These are phyloP conservation scores for Symphodus melops DNA, from an alignment of 2,113 vertebrate genomes.

Conservation along the genomic window DNA sequence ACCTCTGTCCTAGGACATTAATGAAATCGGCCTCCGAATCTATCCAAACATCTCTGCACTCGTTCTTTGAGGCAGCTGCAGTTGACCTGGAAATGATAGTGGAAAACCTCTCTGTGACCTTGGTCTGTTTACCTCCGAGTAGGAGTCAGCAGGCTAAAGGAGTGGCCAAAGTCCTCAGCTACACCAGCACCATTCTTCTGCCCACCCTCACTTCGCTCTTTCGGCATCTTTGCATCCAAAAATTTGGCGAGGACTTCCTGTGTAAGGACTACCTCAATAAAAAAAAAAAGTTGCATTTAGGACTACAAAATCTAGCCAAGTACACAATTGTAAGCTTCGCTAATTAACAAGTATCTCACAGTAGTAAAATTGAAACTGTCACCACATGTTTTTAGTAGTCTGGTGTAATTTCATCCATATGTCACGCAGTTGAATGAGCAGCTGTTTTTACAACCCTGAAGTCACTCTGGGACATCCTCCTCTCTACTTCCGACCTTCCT, in stretches of 20 bases:
- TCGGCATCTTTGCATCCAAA: slow-evolving; percentile 89
- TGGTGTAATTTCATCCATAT: neutral
- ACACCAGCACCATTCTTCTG: slow-evolving; percentile 88
- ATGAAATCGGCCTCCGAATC: slow-evolving; percentile 88
- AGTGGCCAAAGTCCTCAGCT: slow-evolving; percentile 88
- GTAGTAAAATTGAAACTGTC: neutral
- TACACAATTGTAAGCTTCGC: neutral
- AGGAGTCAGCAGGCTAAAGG: slow-evolving; percentile 84
- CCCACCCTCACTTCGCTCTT: slow-evolving; percentile 93
- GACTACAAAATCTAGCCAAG: neutral
- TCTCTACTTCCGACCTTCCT: slow-evolving; percentile 18
- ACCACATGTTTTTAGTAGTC: neutral
- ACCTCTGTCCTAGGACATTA: slow-evolving; percentile 80
- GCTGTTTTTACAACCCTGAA: slow-evolving; percentile 38
- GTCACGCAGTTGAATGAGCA: slow-evolving; percentile 36
- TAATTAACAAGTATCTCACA: neutral
- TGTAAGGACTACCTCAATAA: slow-evolving; percentile 76
- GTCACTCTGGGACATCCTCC: slow-evolving; percentile 25
- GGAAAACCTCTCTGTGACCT: slow-evolving; percentile 85
- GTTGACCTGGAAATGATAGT: slow-evolving; percentile 90
- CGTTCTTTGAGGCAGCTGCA: slow-evolving; percentile 90
- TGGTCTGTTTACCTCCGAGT: slow-evolving; percentile 88
- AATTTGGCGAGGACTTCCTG: slow-evolving; percentile 89
- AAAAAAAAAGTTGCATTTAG: neutral
- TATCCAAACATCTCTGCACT: slow-evolving; percentile 84